phyloP scores from a whole-genome alignment of 2,888 invertebrate species.

The Heteromurus nitidus region DNA sequence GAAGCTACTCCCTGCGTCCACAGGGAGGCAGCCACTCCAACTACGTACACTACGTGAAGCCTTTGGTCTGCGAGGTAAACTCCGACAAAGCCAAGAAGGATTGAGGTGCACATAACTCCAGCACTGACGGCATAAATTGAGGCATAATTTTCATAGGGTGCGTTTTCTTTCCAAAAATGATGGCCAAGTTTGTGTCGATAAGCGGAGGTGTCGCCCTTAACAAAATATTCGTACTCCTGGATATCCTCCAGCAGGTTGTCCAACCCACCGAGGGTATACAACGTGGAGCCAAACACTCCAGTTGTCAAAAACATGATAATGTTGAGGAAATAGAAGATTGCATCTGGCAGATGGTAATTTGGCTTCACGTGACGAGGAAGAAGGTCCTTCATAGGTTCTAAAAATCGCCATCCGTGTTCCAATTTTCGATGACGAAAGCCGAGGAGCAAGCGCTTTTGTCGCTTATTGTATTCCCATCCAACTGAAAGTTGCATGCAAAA shows the following conservation, averaged over 20 bases:
- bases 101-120: background rate
- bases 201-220: too few species aligned
- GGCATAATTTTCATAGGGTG: slow-evolving; percentile 6
- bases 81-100: slow-evolving; percentile 16
- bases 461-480: slow-evolving; percentile 30
- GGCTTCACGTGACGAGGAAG: slow-evolving; percentile 24
- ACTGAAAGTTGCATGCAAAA: background rate
- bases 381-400: slow-evolving; percentile 13
- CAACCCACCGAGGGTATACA: too few species aligned
- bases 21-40: background rate
- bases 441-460: slow-evolving; percentile 5
- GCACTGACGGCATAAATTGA: background rate
- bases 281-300: slow-evolving; percentile 11
- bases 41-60: slow-evolving; percentile 9
- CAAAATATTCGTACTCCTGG: too few species aligned
- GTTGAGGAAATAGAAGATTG: slow-evolving; percentile 15
- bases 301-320: background rate
- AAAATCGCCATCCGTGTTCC: slow-evolving; percentile 8
- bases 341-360: slow-evolving; percentile 10
- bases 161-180: background rate
- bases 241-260: too few species aligned
- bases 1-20: background rate
- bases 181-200: too few species aligned
- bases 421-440: slow-evolving; percentile 28
- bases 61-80: slow-evolving; percentile 21